Percentiles rank a stretch among this genome's conserved stretches.
Conservation (phyloP, 2,113 vertebrate species). For the Bucco capensis region DNA sequence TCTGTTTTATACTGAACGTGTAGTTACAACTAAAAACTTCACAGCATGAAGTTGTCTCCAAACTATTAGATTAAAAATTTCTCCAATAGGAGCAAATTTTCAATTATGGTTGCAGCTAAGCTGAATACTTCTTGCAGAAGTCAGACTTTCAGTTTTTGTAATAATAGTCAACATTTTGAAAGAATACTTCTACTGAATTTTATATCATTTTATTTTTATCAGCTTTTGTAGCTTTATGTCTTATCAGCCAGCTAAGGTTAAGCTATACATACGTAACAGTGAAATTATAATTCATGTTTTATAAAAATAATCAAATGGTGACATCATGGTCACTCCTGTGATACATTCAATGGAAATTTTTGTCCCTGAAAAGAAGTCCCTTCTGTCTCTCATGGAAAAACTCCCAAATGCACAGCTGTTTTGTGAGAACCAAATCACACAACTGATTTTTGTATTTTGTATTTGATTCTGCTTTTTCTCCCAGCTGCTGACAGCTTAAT, state of each 20-base stretch:
- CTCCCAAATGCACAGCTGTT: slow-evolving; percentile 4
- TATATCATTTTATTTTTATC: background rate
- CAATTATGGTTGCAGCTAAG: background rate
- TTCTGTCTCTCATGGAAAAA: background rate
- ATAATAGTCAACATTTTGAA: background rate
- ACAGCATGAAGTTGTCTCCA: background rate
- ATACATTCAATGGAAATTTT: background rate
- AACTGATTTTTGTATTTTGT: background rate
- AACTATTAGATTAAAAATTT: background rate
- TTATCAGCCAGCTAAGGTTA: background rate
- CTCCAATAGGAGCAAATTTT: background rate
- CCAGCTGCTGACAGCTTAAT: slow-evolving; percentile 18
- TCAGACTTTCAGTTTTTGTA: background rate
- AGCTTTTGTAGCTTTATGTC: background rate
- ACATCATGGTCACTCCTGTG: background rate
- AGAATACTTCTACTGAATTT: background rate
- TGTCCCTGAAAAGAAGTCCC: background rate
- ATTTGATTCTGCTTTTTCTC: background rate
- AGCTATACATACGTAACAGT: background rate
- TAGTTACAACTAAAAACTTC: background rate
- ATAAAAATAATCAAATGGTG: background rate
- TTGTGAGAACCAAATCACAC: background rate
- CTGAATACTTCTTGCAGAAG: background rate
- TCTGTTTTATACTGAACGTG: background rate
- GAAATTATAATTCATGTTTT: background rate